Evolutionary conservation across 2,797 vertebrate genomes (phyloP), one percentile per base, ranked within the genome.

Genomic region (Cossypha heuglini): DNA sequence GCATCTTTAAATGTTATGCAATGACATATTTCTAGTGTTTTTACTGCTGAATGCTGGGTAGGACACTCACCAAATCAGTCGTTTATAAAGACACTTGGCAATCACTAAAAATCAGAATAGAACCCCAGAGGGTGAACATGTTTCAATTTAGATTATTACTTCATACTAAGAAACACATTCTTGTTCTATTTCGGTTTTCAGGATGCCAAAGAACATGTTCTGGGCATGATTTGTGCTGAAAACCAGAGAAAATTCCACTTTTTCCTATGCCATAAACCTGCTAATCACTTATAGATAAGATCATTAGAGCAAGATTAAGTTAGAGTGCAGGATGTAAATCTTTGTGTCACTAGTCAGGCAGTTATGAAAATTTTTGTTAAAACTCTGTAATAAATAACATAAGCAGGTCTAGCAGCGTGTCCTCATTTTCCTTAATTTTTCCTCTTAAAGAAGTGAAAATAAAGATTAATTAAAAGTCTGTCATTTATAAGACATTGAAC

Each of bases 231-330:
- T 96, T 90, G 68, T 88, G 74, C 38, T 85, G 68, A 86, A 92
- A 95, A 90, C 46, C 46, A 78, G 71, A 92, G 76, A 92, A 95
- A 96, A 93, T 40, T 67, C 66, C 77, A 91, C 66, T 79, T 95
- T 54, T 86, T 93, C 93, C 77, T 88, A 68, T 62, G 35, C 73
- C 42, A 88, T 86, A 94, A 95, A 86, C 43, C 76, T 96, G n/a
- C 55, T 95, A 90, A 95, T 96, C 46, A 57, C 72, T 93, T 93
- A 26, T 58, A 96, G 86, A 95, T 96, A 97, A 96, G 77, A 81
- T 88, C 59, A 69, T 64, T 89, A 88, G 45, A 92, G 62, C n/a
- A 93, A 84, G 33, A 54, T 63, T 55, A 89, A 92, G 43, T 93
- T 86, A 78, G 46, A 92, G 14, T 51, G 79, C 76, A 67, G 77